Conservation (phyloP, 1,140 invertebrate genomes). For the Drosophila subpulchrella region DNA sequence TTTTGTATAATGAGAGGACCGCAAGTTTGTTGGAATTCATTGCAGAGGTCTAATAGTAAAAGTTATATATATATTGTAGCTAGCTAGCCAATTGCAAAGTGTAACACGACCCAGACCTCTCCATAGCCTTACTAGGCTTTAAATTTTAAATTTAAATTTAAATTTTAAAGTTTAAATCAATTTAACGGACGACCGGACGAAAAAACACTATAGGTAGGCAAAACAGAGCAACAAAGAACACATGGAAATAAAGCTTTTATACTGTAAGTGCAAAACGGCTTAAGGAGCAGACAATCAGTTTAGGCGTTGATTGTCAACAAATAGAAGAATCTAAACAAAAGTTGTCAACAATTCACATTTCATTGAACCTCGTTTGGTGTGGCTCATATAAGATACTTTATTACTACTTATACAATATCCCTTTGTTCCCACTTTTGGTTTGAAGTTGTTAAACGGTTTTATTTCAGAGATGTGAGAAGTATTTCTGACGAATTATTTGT, state of each 20-base stretch:
- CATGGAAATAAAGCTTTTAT: conserved; percentile 61
- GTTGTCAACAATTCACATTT: conserved; percentile 32
- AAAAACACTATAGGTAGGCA: conserved; percentile 3
- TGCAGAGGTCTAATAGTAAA: conserved; percentile 77
- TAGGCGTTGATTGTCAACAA: conserved; percentile 25
- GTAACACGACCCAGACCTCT: conserved; percentile 18
- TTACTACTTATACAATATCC: conserved; percentile 36
- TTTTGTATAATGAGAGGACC: conserved; percentile 57
- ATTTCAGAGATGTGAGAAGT: conserved; percentile 27
- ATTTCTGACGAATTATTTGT: conserved; percentile 49
- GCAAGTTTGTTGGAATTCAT: conserved; percentile 73
- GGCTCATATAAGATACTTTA: conserved; percentile 38
- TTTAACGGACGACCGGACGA: not conserved
- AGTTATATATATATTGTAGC: conserved; percentile 67
- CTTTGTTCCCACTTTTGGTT: conserved; percentile 41
- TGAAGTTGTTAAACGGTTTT: conserved; percentile 61
- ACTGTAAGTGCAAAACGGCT: conserved; percentile 63
- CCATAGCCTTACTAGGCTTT: conserved; percentile 17
- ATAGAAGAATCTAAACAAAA: conserved; percentile 7
- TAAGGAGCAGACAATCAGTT: conserved; percentile 69
- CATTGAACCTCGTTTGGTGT: conserved; percentile 40
- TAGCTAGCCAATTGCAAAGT: conserved; percentile 73
- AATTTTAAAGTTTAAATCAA: not conserved
- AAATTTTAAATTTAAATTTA: not conserved
- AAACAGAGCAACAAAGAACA: conserved; percentile 24